phyloP scores from a whole-genome alignment of 2,797 vertebrate genomes.

The Rhabdomys pumilio region DNA sequence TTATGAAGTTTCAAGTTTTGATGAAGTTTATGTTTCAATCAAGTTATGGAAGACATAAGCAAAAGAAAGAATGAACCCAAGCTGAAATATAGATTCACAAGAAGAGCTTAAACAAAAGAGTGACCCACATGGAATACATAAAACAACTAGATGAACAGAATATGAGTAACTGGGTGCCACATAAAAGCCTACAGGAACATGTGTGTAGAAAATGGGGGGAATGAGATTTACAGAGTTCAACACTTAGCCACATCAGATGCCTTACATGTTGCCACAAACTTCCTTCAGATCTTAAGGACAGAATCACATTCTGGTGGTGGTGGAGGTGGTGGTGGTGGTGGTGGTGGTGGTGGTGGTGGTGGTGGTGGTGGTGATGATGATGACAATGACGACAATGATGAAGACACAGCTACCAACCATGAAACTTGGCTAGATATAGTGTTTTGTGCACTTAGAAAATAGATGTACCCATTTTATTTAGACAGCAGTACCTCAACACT shows the following conservation, averaged over 20 bases:
- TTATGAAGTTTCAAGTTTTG: background rate
- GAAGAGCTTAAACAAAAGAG: background rate
- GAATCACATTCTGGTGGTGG: background rate
- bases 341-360: too few relatives aligned
- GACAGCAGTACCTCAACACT: background rate
- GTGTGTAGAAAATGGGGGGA: background rate
- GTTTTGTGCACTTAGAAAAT: background rate
- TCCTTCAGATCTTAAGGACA: background rate
- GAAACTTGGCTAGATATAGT: background rate
- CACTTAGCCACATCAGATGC: background rate
- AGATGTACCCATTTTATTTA: background rate
- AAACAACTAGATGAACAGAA: background rate
- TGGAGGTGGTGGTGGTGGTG: too few relatives aligned
- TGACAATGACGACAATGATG: fast-evolving
- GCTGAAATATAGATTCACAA: background rate
- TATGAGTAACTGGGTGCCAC: too few relatives aligned
- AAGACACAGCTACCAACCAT: background rate
- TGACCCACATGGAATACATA: background rate
- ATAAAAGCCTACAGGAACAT: background rate
- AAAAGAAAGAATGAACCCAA: background rate
- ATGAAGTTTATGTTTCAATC: background rate
- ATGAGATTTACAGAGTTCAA: background rate
- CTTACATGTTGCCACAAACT: background rate
- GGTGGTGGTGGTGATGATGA: background rate
- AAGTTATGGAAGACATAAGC: background rate